Base-by-base conservation (phyloP, 2,888 invertebrate genomes). In the Drosophila diplacantha region DNA sequence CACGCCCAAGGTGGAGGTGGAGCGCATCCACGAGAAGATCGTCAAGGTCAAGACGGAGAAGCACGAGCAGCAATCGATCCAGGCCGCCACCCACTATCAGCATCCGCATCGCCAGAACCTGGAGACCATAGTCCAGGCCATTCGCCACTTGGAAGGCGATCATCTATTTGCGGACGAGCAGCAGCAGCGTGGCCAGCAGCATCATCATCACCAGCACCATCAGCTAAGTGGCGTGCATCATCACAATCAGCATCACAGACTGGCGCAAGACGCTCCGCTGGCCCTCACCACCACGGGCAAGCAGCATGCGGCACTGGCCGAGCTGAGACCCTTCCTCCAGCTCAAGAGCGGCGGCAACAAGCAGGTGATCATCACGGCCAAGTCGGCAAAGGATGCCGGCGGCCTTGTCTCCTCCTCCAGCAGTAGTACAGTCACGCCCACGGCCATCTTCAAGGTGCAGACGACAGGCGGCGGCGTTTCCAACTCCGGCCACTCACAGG, bases 101-200 rank as follows among this genome's bases (percentile, higher is more conserved):
- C 58, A 58, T 44, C 59, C 58, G 22, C 96, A 96, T 69, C 93
- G 97, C 56, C 96, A 97, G 88, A 98, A 98, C 88, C 91, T 99
- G 81, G 98, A 99, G 89, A 98, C 98, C 14, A 98, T 99, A 75
- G 97, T 99, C 37, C 98, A 99, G 88, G 99, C 99, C 57, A 99
- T 99, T 85, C 93, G 98, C 37, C 98, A 99, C 87, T 90, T 99
- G 74, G 99, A 99, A 88, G 98, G 98, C 38, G 98, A 97, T 87
- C 96, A 96, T 88, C 90, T 97, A 86, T 97, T 97, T 89, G 92
- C 93, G 71, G 96, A 96, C 82, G 83, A 46, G 81, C 11, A 93
- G 92, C 80, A 73, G 44, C 82, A 84, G 66, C 77, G 83, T 46
- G 69, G 78, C 26, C 51, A 73, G 84, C 86, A 68, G 39, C 79